A percentile compares a stretch with the other conserved stretches of the same genome.
phyloP scores from a whole-genome alignment of 2,113 vertebrate genomes.

The Lepisosteus oculatus region DNA sequence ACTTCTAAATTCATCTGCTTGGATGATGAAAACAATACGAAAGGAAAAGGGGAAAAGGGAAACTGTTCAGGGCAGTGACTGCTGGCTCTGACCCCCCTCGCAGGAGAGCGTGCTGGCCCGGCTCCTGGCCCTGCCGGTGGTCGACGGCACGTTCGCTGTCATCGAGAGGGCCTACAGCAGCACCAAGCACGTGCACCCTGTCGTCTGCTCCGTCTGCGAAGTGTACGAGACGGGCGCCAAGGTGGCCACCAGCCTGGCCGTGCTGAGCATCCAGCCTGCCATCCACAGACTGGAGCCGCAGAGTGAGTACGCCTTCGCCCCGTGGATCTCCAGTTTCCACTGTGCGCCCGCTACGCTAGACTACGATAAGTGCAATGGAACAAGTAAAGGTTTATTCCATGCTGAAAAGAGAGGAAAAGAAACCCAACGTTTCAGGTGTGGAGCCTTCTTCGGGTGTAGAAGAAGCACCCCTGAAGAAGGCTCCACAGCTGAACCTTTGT shows the following conservation, averaged over 20 bases:
- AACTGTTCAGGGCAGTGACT: not conserved
- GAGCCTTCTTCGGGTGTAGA: no score
- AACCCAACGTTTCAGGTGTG: no score
- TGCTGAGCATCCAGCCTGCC: slow-evolving; percentile 66
- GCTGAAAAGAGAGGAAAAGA: no score
- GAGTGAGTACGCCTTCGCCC: slow-evolving; percentile 52
- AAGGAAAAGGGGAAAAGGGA: no score
- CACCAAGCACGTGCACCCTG: slow-evolving; percentile 67
- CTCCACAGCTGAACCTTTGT: no score
- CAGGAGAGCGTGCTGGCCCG: slow-evolving; percentile 66
- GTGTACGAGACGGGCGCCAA: slow-evolving; percentile 65
- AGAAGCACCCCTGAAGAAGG: no score
- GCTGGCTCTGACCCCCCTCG: not conserved
- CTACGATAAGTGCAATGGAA: no score
- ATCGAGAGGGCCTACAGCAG: slow-evolving; percentile 64
- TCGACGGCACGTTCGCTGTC: slow-evolving; percentile 59
- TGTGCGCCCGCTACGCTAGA: no score
- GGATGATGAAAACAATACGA: no score
- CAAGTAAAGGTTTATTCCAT: no score
- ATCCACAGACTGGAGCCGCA: slow-evolving; percentile 69
- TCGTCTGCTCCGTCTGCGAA: slow-evolving; percentile 61
- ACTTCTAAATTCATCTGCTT: no score
- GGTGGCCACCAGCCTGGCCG: slow-evolving; percentile 54
- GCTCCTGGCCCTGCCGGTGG: slow-evolving; percentile 65
- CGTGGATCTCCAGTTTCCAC: no score